These are phyloP conservation scores for Halesus radiatus DNA, from an alignment of 1,140 invertebrate species.

Conservation along the genomic window DNA sequence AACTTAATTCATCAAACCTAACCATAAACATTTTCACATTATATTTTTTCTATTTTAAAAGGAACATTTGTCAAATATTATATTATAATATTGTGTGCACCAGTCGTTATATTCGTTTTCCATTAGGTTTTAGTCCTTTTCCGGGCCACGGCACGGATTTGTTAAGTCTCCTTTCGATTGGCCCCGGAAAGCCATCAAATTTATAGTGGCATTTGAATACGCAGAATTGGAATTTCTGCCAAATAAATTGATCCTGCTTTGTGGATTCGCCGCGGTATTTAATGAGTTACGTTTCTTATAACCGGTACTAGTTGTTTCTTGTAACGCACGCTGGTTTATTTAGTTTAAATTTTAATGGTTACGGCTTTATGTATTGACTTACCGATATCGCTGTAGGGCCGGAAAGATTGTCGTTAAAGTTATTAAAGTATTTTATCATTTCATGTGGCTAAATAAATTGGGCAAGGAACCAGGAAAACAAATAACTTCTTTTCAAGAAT, in stretches of 20 bases:
- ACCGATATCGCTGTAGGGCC: too few species aligned
- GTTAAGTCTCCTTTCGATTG: constrained; percentile 17
- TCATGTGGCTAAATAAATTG: too few species aligned
- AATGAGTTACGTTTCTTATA: constrained; percentile 14
- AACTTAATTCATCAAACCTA: too few species aligned
- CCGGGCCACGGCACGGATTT: neutral
- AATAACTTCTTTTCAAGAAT: too few species aligned
- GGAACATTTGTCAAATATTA: too few species aligned
- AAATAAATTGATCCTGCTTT: constrained; percentile 29
- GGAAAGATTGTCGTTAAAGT: too few species aligned
- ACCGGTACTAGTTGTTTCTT: neutral
- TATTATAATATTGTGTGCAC: constrained; percentile 7
- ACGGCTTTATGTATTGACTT: too few species aligned
- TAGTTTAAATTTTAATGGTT: too few species aligned
- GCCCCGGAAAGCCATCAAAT: constrained; percentile 32
- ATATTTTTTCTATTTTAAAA: too few species aligned
- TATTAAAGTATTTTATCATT: too few species aligned
- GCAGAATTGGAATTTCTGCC: neutral
- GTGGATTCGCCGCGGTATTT: neutral
- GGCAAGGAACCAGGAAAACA: too few species aligned
- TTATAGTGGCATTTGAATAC: constrained; percentile 36
- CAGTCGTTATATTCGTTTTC: neutral
- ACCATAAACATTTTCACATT: too few species aligned
- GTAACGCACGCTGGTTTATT: constrained; percentile 9
- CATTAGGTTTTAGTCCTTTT: constrained; percentile 5